These are phyloP conservation scores for Pantala flavescens DNA, from an alignment of 1,140 invertebrate species.

Conservation along the genomic window DNA sequence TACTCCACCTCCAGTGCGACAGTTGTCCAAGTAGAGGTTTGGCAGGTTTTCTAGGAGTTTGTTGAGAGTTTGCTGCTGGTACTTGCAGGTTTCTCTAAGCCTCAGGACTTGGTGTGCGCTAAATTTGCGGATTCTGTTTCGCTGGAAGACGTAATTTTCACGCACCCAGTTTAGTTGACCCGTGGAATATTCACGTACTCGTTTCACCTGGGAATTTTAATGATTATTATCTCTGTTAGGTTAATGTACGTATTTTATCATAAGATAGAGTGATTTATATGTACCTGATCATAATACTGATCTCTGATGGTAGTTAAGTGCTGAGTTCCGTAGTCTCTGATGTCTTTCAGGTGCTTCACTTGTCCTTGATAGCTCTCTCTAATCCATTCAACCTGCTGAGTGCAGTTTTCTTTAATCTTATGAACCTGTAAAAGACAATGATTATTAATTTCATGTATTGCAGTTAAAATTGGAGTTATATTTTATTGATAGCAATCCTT, in stretches of 20 bases:
- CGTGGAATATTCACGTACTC: slow-evolving; percentile 80
- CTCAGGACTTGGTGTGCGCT: slow-evolving; percentile 80
- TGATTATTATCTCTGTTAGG: slow-evolving; percentile 10
- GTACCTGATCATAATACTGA: slow-evolving; percentile 87
- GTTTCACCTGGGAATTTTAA: slow-evolving; percentile 51
- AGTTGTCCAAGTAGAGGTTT: slow-evolving; percentile 86
- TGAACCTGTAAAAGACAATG: slow-evolving; percentile 48
- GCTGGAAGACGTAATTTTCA: slow-evolving; percentile 90
- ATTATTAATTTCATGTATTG: not conserved
- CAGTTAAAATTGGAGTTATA: slow-evolving; percentile 16
- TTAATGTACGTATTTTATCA: not conserved
- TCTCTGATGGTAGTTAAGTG: slow-evolving; percentile 74
- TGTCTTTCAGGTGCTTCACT: slow-evolving; percentile 75
- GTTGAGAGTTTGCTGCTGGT: slow-evolving; percentile 86
- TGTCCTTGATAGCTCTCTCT: slow-evolving; percentile 82
- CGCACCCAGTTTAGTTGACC: slow-evolving; percentile 83
- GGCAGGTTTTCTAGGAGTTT: slow-evolving; percentile 90
- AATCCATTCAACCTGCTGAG: slow-evolving; percentile 86
- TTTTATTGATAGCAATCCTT: slow-evolving; percentile 21
- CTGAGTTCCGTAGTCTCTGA: slow-evolving; percentile 79
- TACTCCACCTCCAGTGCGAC: slow-evolving; percentile 73
- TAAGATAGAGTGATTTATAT: slow-evolving; percentile 18
- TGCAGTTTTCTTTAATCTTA: slow-evolving; percentile 83
- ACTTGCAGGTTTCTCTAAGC: slow-evolving; percentile 85
- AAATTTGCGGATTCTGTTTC: slow-evolving; percentile 88